Evolutionary conservation across 2,797 vertebrate species (phyloP).

Genomic region (Capromys pilorides): DNA sequence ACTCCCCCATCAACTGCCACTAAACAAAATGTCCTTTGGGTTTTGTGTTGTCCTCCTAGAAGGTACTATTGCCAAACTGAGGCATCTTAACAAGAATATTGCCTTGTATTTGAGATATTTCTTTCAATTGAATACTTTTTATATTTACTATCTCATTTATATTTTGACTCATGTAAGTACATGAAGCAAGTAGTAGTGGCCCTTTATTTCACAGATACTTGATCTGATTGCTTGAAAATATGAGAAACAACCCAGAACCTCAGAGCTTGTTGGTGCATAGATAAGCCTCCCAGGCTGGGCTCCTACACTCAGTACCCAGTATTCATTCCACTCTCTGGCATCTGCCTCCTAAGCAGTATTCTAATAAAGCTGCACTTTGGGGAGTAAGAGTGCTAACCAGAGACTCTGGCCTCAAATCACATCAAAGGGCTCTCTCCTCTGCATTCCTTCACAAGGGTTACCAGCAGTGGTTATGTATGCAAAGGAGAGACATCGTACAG

Average conservation of each 20-base stretch:
- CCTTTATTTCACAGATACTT: constrained; percentile 42
- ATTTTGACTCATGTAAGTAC: constrained; percentile 24
- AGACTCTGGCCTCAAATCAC: neutral
- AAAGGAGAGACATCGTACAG: neutral
- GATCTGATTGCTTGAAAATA: neutral
- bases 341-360: neutral
- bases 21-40: neutral
- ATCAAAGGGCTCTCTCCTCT: neutral
- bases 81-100: neutral
- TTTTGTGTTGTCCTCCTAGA: neutral
- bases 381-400: neutral
- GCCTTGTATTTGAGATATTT: neutral
- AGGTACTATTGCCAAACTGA: neutral
- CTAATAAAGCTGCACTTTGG: neutral
- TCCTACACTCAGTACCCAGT: neutral
- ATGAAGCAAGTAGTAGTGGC: neutral
- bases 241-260: neutral
- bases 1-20: neutral
- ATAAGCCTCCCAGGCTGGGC: neutral
- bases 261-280: neutral
- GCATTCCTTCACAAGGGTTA: neutral
- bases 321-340: neutral
- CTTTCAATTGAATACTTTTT: neutral
- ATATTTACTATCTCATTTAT: constrained; percentile 50
- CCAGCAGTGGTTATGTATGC: neutral